Base-by-base conservation (phyloP, 2,113 vertebrate genomes). In the Triplophysa siluroides region DNA sequence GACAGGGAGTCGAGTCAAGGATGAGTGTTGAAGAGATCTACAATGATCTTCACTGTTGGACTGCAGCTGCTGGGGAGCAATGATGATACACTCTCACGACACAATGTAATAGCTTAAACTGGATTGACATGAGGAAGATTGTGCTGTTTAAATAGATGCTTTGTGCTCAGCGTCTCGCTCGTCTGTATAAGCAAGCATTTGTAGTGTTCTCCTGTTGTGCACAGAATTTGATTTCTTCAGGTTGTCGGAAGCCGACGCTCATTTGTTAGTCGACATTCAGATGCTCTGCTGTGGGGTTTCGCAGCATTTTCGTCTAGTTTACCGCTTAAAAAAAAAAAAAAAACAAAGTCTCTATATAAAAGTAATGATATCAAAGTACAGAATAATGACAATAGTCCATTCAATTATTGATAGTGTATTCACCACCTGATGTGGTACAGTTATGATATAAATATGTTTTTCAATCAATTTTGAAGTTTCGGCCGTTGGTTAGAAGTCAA, bases 1-100 rank as follows among this genome's bases (percentile, higher is more conserved):
- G 66, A 14, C 24, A 33, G 21, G 21, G 9, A 29, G 29, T 16
- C 23, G 66, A 83, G 72, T 1, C 1, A 71, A 85, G 79, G 70
- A 67, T 77, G 81, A 77, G 81, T 78, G 69, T 86, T 82, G 76
- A 83, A 81, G 63, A 81, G 75, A 78, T 50, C 68, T 73, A 82
- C 71, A 77, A 60, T 86, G 84, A 73, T 73, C 67, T 82, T 74
- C 75, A 61, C 78, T 38, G 83, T 72, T 80, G 83, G 75, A 83
- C 69, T 84, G 81, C 14, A 38, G 41, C 81, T 79, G 77, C 76
- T 67, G 26, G 54, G 76, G 65, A 77, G 50, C 18, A 79, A 62
- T 71, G 56, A 85, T 82, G 78, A 86, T 62, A 56, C 64, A 72
- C 72, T 84, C 2, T 65, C 29, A 26, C 11, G 12, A 52, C 61